Evolutionary conservation across 2,113 vertebrate species (phyloP), one percentile per base, ranked within the genome.

Genomic region (Pogona vitticeps): DNA sequence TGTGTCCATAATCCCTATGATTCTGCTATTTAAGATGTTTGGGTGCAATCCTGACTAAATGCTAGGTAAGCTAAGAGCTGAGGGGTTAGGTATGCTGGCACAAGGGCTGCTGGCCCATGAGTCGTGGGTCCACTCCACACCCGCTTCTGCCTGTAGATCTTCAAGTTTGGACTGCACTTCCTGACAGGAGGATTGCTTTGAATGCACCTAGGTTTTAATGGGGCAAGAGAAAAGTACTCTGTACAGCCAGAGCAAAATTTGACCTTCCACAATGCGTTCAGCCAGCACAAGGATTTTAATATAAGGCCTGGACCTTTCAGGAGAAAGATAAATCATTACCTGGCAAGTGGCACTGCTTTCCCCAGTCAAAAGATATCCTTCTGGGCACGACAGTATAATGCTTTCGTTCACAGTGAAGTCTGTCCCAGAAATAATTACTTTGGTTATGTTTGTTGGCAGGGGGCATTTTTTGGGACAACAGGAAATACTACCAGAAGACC

Each of bases 361-460:
- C 73, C 98, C 98, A 77, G 95, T 93, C 88, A 98, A 95, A 89
- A 92, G 94, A 92, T 98, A 98, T 26, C 99, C 98, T 91, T 97
- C 92, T 82, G 90, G 79, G 85, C 99, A 99, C 2, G 97, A 97
- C 83, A 99, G 92, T 82, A 95, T 83, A 68, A 98, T 94, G 86
- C 95, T 97, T 82, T 96, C 94, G 1, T 98, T 97, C 28, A 97
- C 95, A 46, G 96, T 97, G 88, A 97, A 97, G 83, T 97, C 95
- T 61, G 93, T 94, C 33, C 97, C 98, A 1, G 85, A 91, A 84
- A 97, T 26, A 0, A 96, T 72, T 68, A 99, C 46, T 46, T 90
- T 93, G 63, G 97, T 96, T 72, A 90, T 87, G 92, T 97, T 97
- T 84, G 52, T 82, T 13, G 98, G 98, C 1, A 98, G 89, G 3